Evolutionary conservation across 2,888 invertebrate genomes (phyloP), one percentile per base, ranked within the genome.

Genomic region (Mesopsocus fuscifrons): DNA sequence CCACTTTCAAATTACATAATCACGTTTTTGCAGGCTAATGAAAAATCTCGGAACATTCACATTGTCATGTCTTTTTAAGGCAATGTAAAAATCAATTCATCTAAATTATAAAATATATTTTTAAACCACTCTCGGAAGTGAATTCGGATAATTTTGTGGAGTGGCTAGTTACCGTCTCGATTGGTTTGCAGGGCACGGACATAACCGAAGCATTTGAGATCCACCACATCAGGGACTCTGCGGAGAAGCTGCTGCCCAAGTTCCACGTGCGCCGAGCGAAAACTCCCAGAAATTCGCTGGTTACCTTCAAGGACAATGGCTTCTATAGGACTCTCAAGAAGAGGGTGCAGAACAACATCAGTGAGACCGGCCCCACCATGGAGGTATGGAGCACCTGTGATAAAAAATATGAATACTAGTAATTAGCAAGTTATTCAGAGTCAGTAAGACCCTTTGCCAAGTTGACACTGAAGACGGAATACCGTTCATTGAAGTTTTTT

Each of bases 191-290:
- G 68, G 83, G 81, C 1, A 77, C 75, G 1, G 83, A 85, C 52
- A 79, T 84, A 45, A 83, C 83, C 1, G 83, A 84, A 62, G 72
- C 75, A 4, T 84, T 82, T 52, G 79, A 82, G 64, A 59, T 67
- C 1, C 77, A 82, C 57, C 83, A 85, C 56, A 53, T 82, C 32
- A 66, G 69, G 3, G 59, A 61, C 2, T 59, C 61, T 1, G 70
- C 76, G 0, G 67, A 70, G 51, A 66, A 66, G 49, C 53, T 77
- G 43, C 58, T 83, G 3, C 61, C 65, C 9, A 77, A 77, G 52
- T 84, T 68, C 54, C 77, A 68, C 55, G 65, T 79, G 0, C 64
- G 70, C 18, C 67, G 76, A 40, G 78, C 80, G 0, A 62, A 56
- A 34, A 62, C 64, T 2, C 68, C 73, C 1, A 65, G 84, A 52